phyloP scores from a whole-genome alignment of 2,888 invertebrate species.

The Artemia sp. region DNA sequence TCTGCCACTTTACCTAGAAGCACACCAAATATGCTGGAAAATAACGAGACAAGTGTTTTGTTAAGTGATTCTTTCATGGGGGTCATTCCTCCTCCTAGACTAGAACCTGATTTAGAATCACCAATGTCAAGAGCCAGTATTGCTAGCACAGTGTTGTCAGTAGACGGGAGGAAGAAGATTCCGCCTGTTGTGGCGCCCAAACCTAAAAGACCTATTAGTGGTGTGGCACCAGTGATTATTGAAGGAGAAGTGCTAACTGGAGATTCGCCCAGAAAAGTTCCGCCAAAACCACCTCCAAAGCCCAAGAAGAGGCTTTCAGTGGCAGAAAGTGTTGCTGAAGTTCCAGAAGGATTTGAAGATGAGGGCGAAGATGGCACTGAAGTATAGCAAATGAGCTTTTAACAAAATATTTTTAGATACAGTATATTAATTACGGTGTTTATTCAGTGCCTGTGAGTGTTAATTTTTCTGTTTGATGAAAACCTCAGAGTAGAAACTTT shows the following conservation, averaged over 20 bases:
- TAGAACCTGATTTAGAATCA: not conserved
- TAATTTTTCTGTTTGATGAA: no score
- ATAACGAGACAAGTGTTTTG: not conserved
- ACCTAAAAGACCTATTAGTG: slow-evolving; percentile 10
- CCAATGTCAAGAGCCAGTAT: slow-evolving; percentile 14
- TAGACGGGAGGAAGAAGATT: slow-evolving; percentile 20
- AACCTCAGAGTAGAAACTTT: no score
- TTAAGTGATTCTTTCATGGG: slow-evolving; percentile 14
- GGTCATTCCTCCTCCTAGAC: not conserved
- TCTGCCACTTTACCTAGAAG: slow-evolving; percentile 16
- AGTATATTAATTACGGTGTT: no score
- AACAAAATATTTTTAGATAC: no score
- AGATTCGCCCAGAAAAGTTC: slow-evolving; percentile 27
- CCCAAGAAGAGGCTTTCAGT: slow-evolving; percentile 25
- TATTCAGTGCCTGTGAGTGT: no score
- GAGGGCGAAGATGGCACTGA: slow-evolving; percentile 27
- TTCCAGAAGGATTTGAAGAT: slow-evolving; percentile 19
- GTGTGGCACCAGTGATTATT: slow-evolving; percentile 2
- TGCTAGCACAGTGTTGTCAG: not conserved
- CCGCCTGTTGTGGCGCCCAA: slow-evolving; percentile 20
- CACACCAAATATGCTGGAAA: slow-evolving; percentile 21
- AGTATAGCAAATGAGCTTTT: slow-evolving; percentile 23
- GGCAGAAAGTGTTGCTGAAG: slow-evolving; percentile 19
- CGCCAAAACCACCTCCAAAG: slow-evolving; percentile 28
- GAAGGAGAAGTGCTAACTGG: slow-evolving; percentile 20